Percentiles rank a stretch among this genome's conserved stretches.
Conservation (phyloP, 2,797 vertebrate species). For the Lepilemur ruficaudatus region DNA sequence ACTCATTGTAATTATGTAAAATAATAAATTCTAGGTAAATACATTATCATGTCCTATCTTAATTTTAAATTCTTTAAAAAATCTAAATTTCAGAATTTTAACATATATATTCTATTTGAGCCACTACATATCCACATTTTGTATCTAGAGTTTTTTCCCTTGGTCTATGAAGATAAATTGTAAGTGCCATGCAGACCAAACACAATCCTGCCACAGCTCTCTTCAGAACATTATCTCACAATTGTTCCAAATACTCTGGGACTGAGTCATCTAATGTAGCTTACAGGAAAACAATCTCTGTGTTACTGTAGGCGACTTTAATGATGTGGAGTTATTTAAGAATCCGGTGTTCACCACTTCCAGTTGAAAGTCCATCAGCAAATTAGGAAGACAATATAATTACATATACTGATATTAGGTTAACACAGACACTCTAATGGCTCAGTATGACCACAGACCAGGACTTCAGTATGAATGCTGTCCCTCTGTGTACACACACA, state of each 20-base stretch:
- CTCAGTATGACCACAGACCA: slow-evolving; percentile 31
- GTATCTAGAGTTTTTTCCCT: not conserved
- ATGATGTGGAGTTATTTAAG: slow-evolving; percentile 67
- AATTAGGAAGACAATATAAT: slow-evolving; percentile 69
- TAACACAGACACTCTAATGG: slow-evolving; percentile 34
- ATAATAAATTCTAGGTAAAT: not conserved
- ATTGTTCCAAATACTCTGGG: slow-evolving; percentile 26
- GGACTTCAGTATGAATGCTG: not conserved
- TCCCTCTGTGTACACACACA: not conserved
- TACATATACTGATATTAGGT: slow-evolving; percentile 64
- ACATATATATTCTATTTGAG: not conserved
- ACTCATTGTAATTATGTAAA: not conserved
- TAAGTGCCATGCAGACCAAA: slow-evolving; percentile 1
- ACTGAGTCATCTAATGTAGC: slow-evolving; percentile 74
- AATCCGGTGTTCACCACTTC: slow-evolving; percentile 71
- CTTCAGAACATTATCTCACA: slow-evolving; percentile 65
- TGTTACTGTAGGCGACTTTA: slow-evolving; percentile 70
- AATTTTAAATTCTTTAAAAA: slow-evolving; percentile 24
- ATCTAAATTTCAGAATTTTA: not conserved
- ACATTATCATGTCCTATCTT: not conserved
- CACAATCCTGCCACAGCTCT: not conserved
- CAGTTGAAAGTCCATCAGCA: slow-evolving; percentile 65
- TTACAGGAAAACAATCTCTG: slow-evolving; percentile 72
- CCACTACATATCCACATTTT: not conserved
- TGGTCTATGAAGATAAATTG: slow-evolving; percentile 18